Base-by-base conservation (phyloP, 2,113 vertebrate species). In the Chamaetylas fuelleborni region DNA sequence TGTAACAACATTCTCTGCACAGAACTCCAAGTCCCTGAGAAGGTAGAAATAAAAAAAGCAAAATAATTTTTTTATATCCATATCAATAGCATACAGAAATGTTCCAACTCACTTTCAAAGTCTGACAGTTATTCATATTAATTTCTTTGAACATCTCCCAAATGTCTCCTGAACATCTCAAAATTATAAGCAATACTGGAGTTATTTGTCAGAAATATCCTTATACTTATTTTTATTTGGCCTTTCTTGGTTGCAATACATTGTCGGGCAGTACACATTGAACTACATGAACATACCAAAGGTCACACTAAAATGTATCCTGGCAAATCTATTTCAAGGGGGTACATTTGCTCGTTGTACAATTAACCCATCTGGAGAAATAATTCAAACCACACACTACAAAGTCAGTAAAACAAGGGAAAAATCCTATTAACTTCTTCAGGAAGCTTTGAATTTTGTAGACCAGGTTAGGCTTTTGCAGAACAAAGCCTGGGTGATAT, bases 1-100 rank as follows among this genome's bases (percentile, higher is more conserved):
- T 61, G 65, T 67, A 71, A 81, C 84, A 92, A 62, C 51, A 93
- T 69, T 89, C 83, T 93, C 81, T 93, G 91, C 91, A 84, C 57
- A 84, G 84, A 92, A 89, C 20, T 76, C 60, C 47, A 83, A 40
- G 43, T 28, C 72, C 17, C 53, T 61, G 26, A 78, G n/a, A 92
- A 87, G 62, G 29, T 0, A 90, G 74, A 76, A 84, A 85, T 38
- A 48, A 70, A 91, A 79, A 65, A 89, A 25, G 2, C 11, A 74
- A 81, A 84, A 51, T 26, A 0, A 10, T 61, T 74, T 92, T 92
- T 91, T 95, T 48, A 45, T 14, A 82, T 81, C n/a, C 5, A 4
- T 61, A 79, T 53, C 74, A 73, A 72, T n/a, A 89, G 28, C 42
- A 65, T 9, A 77, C 0, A 0, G 62, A 82, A 87, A 58, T 51